Evolutionary conservation across 1,140 invertebrate species (phyloP), one percentile per base, ranked within the genome.

Genomic region (Colletes gigas): DNA sequence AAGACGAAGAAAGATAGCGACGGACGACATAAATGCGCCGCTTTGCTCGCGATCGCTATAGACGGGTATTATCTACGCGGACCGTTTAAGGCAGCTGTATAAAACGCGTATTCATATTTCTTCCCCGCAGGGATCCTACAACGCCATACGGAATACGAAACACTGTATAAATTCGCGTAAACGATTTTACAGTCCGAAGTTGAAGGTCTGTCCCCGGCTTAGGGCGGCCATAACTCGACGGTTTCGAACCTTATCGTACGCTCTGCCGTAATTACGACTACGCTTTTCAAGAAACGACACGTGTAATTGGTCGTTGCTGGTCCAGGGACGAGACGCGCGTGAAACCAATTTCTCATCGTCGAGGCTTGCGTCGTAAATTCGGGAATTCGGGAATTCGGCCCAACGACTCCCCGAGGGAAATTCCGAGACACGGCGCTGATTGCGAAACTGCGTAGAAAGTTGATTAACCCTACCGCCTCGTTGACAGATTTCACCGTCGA

Each of bases 91-190:
- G 82, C 81, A 66, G 83, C 74, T 87, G 76, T 87, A 89, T 91
- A 89, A 91, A 91, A 89, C 86, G 85, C 80, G 83, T 85, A 89
- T 90, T 89, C 88, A 89, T 91, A 90, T 89, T 90, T 91, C 85
- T 89, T 85, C 47, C 62, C 67, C 4, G 12, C 14, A 30, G 70
- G 62, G 47, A 39, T 57, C n/a, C 54, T 69, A 67, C 79, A 47
- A 8, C 44, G 47, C 59, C 78, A 63, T 75, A 66, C 81, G 21
- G 83, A 81, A 87, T 83, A 88, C 81, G 84, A 86, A 83, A 88
- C 83, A 86, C 74, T 84, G 88, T 90, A 90, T 90, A 91, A 88
- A 90, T 90, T 89, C 88, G 83, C 87, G 88, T 91, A 89, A 91
- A 90, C 88, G 83, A 82, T 88, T 91, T 91, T 89, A 90, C 85